Conservation (phyloP, 2,797 vertebrate species). For the Myripristis jacobus region DNA sequence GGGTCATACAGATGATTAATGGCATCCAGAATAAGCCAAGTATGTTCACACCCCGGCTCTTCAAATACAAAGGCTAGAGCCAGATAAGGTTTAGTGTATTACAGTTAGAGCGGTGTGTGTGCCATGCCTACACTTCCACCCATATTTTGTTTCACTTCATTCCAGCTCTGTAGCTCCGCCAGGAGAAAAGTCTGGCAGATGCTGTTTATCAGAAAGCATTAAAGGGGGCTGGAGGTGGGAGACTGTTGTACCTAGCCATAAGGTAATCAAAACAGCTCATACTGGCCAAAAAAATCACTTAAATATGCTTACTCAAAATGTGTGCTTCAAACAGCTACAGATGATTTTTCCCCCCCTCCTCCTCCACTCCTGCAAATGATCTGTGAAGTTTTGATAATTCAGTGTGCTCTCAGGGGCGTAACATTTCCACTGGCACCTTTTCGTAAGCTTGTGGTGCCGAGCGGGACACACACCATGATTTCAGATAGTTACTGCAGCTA, state of each 20-base stretch:
- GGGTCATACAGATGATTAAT: slow-evolving; percentile 1
- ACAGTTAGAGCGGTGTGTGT: neutral
- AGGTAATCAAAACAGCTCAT: slow-evolving; percentile 14
- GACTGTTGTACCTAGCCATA: neutral
- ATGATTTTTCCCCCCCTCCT: neutral
- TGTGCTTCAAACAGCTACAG: slow-evolving; percentile 6
- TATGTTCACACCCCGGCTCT: neutral
- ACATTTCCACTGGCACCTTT: slow-evolving; percentile 35
- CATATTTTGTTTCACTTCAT: neutral
- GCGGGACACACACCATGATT: neutral
- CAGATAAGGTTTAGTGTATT: neutral
- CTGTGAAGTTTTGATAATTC: slow-evolving; percentile 32
- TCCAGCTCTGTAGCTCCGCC: neutral
- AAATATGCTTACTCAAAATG: slow-evolving; percentile 12
- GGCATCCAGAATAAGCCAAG: neutral
- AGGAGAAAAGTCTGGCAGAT: slow-evolving; percentile 1
- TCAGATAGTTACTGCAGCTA: slow-evolving; percentile 13
- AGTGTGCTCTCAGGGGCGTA: slow-evolving; percentile 31
- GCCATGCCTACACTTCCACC: too few relatives aligned
- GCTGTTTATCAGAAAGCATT: slow-evolving; percentile 11
- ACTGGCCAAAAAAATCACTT: slow-evolving; percentile 16
- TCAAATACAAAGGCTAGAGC: neutral
- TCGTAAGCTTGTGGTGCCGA: slow-evolving; percentile 6
- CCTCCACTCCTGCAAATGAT: slow-evolving; percentile 24
- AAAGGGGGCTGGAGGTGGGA: neutral